A percentile compares a stretch with the other conserved stretches of the same genome.
phyloP scores from a whole-genome alignment of 2,888 invertebrate species.

The Malacosoma neustria region DNA sequence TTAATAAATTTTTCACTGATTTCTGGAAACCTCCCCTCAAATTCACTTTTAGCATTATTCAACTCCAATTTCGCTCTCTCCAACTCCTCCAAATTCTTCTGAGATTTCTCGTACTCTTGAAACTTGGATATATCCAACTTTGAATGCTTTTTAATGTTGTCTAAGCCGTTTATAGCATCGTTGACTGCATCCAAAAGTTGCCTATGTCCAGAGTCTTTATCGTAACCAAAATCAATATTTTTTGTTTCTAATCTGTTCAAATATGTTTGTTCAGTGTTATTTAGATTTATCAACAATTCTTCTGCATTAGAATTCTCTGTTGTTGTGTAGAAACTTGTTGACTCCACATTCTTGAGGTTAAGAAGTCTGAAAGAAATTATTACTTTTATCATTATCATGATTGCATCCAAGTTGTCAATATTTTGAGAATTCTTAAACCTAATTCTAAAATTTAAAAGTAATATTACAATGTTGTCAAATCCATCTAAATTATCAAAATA shows the following conservation, averaged over 20 bases:
- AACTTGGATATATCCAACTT: constrained; percentile 42
- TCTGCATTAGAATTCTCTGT: constrained; percentile 32
- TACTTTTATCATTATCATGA: too few species aligned
- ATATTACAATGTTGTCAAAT: too few species aligned
- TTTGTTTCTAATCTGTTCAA: constrained; percentile 45
- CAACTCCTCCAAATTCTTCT: constrained; percentile 27
- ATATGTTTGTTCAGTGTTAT: constrained; percentile 28
- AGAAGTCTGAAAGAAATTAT: constrained; percentile 45
- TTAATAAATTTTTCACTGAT: constrained; percentile 48
- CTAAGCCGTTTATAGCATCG: constrained; percentile 51
- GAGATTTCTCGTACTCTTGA: constrained; percentile 35
- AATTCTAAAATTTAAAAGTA: too few species aligned
- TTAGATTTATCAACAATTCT: constrained; percentile 28
- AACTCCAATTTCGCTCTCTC: constrained; percentile 39
- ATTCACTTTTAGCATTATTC: constrained; percentile 37
- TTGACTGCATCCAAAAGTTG: constrained; percentile 54
- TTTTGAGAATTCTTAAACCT: too few species aligned
- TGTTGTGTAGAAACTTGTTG: constrained; percentile 32
- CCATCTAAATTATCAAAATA: too few species aligned
- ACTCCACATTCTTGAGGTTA: constrained; percentile 39
- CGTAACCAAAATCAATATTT: constrained; percentile 55
- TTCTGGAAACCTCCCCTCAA: constrained; percentile 46
- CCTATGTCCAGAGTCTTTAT: constrained; percentile 43
- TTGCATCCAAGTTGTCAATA: too few species aligned
- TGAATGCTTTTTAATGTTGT: constrained; percentile 51